phyloP scores from a whole-genome alignment of 2,888 invertebrate genomes.

The Mythimna vitellina region DNA sequence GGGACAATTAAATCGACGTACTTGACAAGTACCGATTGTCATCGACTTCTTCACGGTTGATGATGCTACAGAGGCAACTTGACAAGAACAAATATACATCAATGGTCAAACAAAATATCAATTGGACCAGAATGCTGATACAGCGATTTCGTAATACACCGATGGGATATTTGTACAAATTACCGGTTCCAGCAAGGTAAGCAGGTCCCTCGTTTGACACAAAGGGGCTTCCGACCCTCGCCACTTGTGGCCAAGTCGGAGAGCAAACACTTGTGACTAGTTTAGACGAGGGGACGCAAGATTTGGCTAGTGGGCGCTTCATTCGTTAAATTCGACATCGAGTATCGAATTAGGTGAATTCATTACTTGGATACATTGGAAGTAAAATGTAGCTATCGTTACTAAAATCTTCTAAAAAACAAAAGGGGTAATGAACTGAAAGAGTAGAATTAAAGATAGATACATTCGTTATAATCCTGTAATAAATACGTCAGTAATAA shows the following conservation, averaged over 20 bases:
- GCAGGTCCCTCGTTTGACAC: constrained; percentile 74
- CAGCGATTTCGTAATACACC: constrained; percentile 44
- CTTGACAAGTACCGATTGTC: constrained; percentile 70
- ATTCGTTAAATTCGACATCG: constrained; percentile 51
- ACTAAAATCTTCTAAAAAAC: neutral
- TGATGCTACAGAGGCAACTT: constrained; percentile 35
- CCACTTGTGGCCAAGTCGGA: constrained; percentile 79
- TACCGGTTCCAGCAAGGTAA: constrained; percentile 78
- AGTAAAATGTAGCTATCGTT: no score
- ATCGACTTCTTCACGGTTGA: constrained; percentile 61
- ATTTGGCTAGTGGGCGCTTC: constrained; percentile 71
- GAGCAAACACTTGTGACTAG: constrained; percentile 81
- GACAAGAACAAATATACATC: constrained; percentile 5
- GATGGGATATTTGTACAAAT: constrained; percentile 80
- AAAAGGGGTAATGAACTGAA: constrained; percentile 26
- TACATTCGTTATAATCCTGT: constrained; percentile 74
- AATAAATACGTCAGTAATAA: constrained; percentile 85
- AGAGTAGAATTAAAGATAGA: constrained; percentile 49
- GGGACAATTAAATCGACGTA: constrained; percentile 83
- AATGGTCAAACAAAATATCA: constrained; percentile 12
- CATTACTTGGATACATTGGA: neutral
- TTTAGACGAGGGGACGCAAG: constrained; percentile 72
- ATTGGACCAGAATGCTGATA: constrained; percentile 52
- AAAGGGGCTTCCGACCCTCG: constrained; percentile 80
- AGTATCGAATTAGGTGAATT: constrained; percentile 43